Evolutionary conservation across 2,888 invertebrate genomes (phyloP).

Genomic region (Tenodera sinensis): DNA sequence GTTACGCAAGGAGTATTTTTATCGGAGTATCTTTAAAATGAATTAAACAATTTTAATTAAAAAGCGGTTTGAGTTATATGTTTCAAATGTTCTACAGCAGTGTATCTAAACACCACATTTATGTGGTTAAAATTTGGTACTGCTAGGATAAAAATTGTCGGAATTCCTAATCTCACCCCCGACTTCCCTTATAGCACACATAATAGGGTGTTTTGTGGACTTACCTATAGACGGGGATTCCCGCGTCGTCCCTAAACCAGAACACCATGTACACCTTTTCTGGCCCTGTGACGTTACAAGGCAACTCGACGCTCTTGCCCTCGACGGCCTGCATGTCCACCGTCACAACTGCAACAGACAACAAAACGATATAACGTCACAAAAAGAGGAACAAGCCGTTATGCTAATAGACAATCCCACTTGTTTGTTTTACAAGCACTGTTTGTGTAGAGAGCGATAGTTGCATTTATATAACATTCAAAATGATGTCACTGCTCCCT

Average conservation of each 20-base stretch:
- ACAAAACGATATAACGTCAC: background rate
- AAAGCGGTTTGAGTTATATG: too few relatives aligned
- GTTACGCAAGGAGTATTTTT: too few relatives aligned
- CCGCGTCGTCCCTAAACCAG: conserved; percentile 86
- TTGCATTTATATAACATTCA: background rate
- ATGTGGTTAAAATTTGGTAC: too few relatives aligned
- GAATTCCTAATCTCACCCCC: too few relatives aligned
- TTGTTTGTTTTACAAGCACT: background rate
- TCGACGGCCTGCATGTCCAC: conserved; percentile 84
- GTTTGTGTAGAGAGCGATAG: background rate
- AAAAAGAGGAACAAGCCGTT: background rate
- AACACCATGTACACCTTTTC: conserved; percentile 90
- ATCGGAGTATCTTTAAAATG: too few relatives aligned
- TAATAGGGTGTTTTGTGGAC: conserved; percentile 35
- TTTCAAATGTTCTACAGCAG: too few relatives aligned
- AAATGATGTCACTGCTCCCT: background rate
- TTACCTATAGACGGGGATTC: conserved; percentile 84
- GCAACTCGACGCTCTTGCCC: conserved; percentile 80
- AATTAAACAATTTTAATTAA: too few relatives aligned
- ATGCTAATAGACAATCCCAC: background rate
- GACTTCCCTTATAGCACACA: too few relatives aligned
- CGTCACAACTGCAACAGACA: conserved; percentile 60
- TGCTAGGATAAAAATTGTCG: too few relatives aligned
- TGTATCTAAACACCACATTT: too few relatives aligned
- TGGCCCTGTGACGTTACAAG: conserved; percentile 80